These are phyloP conservation scores for Clarias macrocephalus DNA, from an alignment of 2,113 vertebrate genomes.

Conservation along the genomic window DNA sequence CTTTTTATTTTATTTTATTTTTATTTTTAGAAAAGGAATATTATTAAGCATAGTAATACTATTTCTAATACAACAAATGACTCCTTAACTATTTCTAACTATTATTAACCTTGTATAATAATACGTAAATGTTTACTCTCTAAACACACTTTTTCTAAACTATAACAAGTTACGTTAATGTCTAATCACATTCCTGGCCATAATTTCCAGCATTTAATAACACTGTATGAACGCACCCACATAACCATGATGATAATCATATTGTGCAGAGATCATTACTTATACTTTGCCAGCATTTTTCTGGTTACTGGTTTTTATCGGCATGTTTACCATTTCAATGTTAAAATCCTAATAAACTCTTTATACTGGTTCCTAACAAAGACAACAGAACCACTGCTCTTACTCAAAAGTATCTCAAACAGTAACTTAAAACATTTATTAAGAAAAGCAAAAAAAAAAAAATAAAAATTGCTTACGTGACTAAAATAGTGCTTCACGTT, in stretches of 20 bases:
- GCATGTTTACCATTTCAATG: not conserved
- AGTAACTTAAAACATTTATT: slow-evolving; percentile 6
- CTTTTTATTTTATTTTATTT: too few relatives aligned
- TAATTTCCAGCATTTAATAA: not conserved
- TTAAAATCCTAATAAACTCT: not conserved
- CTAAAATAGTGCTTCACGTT: slow-evolving; percentile 63
- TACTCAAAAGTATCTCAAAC: not conserved
- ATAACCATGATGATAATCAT: not conserved
- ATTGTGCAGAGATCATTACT: not conserved
- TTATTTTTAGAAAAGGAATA: not conserved
- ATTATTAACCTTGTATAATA: not conserved
- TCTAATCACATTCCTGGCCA: not conserved
- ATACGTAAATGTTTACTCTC: not conserved
- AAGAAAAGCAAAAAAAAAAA: slow-evolving; percentile 51
- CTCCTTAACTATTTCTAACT: not conserved
- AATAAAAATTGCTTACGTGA: slow-evolving; percentile 57
- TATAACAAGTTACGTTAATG: too few relatives aligned
- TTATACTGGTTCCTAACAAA: not conserved
- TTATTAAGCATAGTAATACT: not conserved
- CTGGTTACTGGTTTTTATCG: not conserved
- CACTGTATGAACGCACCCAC: not conserved
- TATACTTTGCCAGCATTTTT: not conserved
- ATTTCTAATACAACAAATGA: not conserved
- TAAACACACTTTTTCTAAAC: not conserved
- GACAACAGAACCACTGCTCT: not conserved